A percentile compares a stretch with the other conserved stretches of the same genome.
phyloP scores from a whole-genome alignment of 2,797 vertebrate genomes.

The Spondyliosoma cantharus region DNA sequence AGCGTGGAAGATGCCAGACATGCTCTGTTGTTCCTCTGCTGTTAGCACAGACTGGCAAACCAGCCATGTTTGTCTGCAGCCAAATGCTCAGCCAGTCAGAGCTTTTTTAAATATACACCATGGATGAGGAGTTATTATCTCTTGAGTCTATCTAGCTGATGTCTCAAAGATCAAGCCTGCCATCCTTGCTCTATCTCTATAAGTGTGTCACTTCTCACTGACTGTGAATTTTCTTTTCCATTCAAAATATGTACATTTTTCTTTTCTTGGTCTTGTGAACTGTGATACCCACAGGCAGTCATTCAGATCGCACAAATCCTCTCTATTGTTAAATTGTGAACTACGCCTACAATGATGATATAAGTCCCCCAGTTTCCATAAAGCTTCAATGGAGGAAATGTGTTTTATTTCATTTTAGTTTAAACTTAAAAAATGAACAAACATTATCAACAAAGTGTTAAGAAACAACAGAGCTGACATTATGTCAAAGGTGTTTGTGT shows the following conservation, averaged over 20 bases:
- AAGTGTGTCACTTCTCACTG: not conserved
- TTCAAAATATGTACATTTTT: not conserved
- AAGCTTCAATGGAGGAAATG: too few relatives aligned
- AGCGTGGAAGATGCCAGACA: slow-evolving; percentile 52
- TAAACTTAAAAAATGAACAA: too few relatives aligned
- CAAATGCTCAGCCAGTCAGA: slow-evolving; percentile 58
- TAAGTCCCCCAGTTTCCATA: too few relatives aligned
- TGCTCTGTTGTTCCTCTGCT: slow-evolving; percentile 45
- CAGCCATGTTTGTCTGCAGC: slow-evolving; percentile 52
- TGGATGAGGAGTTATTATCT: slow-evolving; percentile 55
- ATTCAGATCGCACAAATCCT: not conserved
- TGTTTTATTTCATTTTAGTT: too few relatives aligned
- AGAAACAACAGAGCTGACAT: too few relatives aligned
- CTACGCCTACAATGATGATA: too few relatives aligned
- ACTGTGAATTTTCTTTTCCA: not conserved
- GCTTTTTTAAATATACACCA: slow-evolving; percentile 68
- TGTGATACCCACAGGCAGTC: not conserved
- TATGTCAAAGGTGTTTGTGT: too few relatives aligned
- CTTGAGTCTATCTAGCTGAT: slow-evolving; percentile 2
- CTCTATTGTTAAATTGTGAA: too few relatives aligned
- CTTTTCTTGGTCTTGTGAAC: not conserved
- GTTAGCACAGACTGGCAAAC: slow-evolving; percentile 48
- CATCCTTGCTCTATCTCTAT: not conserved
- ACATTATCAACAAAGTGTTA: too few relatives aligned
- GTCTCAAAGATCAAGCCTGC: slow-evolving; percentile 13